These are phyloP conservation scores for Rhegmatorhina hoffmannsi DNA, from an alignment of 2,113 vertebrate species.

Conservation along the genomic window DNA sequence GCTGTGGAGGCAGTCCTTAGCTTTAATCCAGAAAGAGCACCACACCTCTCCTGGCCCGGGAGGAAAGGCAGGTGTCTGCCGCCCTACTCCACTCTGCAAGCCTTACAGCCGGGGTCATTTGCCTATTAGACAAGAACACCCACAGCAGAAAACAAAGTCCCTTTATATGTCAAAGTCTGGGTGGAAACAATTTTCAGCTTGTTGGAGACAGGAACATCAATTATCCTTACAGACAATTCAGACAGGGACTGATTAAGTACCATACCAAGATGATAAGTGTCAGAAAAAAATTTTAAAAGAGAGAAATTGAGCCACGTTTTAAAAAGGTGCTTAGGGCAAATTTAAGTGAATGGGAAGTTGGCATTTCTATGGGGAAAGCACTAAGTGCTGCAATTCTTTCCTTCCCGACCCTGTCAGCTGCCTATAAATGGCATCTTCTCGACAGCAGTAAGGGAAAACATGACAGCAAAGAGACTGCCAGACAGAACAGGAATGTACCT, in stretches of 20 bases:
- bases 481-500: not conserved
- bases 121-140: not conserved
- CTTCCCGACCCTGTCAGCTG: not conserved
- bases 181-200: slow-evolving; percentile 2
- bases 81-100: not conserved
- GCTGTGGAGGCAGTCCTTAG: not conserved
- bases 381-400: not conserved
- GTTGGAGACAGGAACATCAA: not conserved
- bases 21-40: not conserved
- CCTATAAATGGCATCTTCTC: not conserved
- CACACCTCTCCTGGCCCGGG: slow-evolving; percentile 16
- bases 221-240: slow-evolving; percentile 9
- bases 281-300: not conserved
- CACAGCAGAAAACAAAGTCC: slow-evolving; percentile 20
- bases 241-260: slow-evolving; percentile 21
- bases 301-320: not conserved
- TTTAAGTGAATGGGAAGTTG: not conserved
- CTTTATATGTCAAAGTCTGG: slow-evolving; percentile 20
- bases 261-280: not conserved
- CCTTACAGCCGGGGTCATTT: not conserved
- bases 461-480: not conserved
- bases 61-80: slow-evolving; percentile 6
- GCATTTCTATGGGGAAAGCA: not conserved
- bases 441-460: not conserved
- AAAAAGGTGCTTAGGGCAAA: not conserved